Base-by-base conservation (phyloP, 2,888 invertebrate genomes). In the Rugalucina vietnamica region DNA sequence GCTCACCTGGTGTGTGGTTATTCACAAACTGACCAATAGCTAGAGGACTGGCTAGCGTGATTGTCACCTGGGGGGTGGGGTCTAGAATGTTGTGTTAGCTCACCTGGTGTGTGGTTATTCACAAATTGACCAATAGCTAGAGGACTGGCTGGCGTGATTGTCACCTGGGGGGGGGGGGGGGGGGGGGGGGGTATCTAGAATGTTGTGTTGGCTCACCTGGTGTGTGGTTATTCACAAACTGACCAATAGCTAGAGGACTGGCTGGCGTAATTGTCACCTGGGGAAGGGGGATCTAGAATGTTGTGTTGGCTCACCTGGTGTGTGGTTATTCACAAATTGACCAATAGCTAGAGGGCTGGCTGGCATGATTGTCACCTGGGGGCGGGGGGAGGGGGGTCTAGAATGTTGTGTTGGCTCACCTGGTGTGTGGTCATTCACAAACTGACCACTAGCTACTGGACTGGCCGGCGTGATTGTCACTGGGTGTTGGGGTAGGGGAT, bases 21-120 rank as follows among this genome's bases (percentile, higher is more conserved):
- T 96, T 96, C 60, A 96, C 95, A 90, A 95, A 95, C 89, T 96
- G 96, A 2, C 96, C 96, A 69, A 96, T 91, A 87, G 95, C 95
- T 49, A 96, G 90, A 8, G 95, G 95, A 89, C 95, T 95, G 18
- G 93, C 69, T 5, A 95, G 95, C 36, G 54, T 81, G 1, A 73
- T 75, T 1, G 93, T 92, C 49, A 95, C 87, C 95, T 95, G 95
- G 54, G 93, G n/a, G n/a, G n/a, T n/a, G n/a, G n/a, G n/a, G n/a
- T n/a, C n/a, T n/a, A n/a, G n/a, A n/a, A n/a, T n/a, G n/a, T n/a
- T n/a, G n/a, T n/a, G n/a, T n/a, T n/a, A n/a, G 76, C 79, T 89
- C 90, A 94, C 95, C 93, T 91, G 92, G 91, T 72, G 92, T 93
- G 70, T 95, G 94, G 89, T 96, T 96, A 91, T 96, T 96, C 60